Percentiles rank a stretch among this genome's conserved stretches.
phyloP scores from a whole-genome alignment of 30 jellyfish, hydroid and myxozoan species.

The Cassiopea andromeda region DNA sequence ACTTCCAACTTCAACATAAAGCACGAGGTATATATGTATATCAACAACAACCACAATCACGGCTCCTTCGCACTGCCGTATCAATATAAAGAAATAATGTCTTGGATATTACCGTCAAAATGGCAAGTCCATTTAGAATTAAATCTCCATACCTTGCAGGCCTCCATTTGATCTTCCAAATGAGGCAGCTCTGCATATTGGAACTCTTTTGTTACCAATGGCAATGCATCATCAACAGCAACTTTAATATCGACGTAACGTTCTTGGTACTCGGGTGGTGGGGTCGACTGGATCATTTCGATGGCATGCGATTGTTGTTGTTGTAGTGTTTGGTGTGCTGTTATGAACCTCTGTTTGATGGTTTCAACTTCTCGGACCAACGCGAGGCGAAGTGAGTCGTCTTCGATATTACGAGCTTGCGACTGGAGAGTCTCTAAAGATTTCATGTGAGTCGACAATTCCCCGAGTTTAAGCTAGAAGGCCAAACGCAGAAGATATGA shows the following conservation, averaged over 20 bases:
- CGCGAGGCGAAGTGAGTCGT: slow-evolving; percentile 88
- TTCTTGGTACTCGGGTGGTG: slow-evolving; percentile 94
- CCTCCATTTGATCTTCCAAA: slow-evolving; percentile 71
- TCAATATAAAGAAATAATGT: background rate
- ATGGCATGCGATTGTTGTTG: slow-evolving; percentile 78
- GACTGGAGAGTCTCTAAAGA: slow-evolving; percentile 73
- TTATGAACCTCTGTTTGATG: slow-evolving; percentile 71
- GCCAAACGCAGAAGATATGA: background rate
- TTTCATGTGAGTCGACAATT: slow-evolving; percentile 69
- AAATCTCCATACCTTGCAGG: slow-evolving; percentile 51
- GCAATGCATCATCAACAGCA: slow-evolving; percentile 86
- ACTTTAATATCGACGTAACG: slow-evolving; percentile 61
- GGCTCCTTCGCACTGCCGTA: background rate
- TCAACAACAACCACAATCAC: too few species aligned
- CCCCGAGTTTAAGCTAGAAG: slow-evolving; percentile 79
- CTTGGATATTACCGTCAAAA: too few species aligned
- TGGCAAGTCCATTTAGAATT: background rate
- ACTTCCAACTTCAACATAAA: too few species aligned
- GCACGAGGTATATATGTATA: too few species aligned
- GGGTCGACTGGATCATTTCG: slow-evolving; percentile 88
- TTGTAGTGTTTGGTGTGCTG: slow-evolving; percentile 68
- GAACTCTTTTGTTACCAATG: slow-evolving; percentile 87
- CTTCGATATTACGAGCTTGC: slow-evolving; percentile 75
- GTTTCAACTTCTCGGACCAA: slow-evolving; percentile 84
- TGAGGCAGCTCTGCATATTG: slow-evolving; percentile 77